Conservation (phyloP, 2,888 invertebrate genomes). For the Cerastis rubricosa region DNA sequence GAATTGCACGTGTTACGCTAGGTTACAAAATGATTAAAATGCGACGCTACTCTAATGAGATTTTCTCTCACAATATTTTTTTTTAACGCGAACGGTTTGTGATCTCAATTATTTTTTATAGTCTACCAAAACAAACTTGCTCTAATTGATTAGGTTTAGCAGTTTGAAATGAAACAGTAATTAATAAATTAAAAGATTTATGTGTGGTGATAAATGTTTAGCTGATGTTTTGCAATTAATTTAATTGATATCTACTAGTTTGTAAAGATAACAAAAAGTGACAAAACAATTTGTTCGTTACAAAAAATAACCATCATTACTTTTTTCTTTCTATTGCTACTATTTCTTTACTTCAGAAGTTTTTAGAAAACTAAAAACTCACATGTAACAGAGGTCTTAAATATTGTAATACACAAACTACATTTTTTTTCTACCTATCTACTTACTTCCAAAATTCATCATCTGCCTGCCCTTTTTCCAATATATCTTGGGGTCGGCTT, state of each 20-base stretch:
- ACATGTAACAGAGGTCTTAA: too few species aligned
- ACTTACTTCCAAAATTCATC: too few species aligned
- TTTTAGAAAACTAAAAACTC: not conserved
- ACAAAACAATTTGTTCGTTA: not conserved
- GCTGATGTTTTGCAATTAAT: not conserved
- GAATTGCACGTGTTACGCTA: not conserved
- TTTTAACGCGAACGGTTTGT: not conserved
- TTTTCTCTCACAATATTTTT: slow-evolving; percentile 6
- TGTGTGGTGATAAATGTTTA: not conserved
- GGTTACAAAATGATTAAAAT: not conserved
- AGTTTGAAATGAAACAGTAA: not conserved
- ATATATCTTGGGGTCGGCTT: too few species aligned
- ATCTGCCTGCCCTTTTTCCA: too few species aligned
- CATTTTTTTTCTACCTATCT: too few species aligned
- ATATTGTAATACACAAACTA: too few species aligned
- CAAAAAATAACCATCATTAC: not conserved
- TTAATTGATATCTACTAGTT: slow-evolving; percentile 8
- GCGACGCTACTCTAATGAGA: not conserved
- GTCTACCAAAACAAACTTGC: slow-evolving; percentile 12
- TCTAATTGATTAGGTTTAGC: slow-evolving; percentile 3
- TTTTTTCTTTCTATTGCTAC: not conserved
- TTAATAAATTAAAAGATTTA: slow-evolving; percentile 6
- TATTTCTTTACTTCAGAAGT: not conserved
- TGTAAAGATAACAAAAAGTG: not conserved
- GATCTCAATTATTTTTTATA: slow-evolving; percentile 11